A percentile compares a stretch with the other conserved stretches of the same genome.
Evolutionary conservation across 2,888 invertebrate genomes (phyloP).

Genomic region (Exephanes ischioxanthus): DNA sequence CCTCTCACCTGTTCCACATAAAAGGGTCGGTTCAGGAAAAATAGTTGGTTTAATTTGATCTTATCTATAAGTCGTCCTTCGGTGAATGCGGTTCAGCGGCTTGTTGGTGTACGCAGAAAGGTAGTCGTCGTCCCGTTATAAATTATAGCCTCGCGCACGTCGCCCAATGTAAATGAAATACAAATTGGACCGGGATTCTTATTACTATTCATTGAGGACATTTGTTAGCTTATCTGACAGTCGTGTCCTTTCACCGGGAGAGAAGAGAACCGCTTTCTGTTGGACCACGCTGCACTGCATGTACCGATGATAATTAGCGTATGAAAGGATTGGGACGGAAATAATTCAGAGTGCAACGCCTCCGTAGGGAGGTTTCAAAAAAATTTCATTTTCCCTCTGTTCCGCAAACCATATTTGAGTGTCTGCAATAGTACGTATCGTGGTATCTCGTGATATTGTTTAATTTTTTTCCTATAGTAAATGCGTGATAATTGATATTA

Average conservation of each 20-base stretch:
- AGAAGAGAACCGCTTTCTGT: constrained; percentile 30
- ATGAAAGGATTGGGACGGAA: constrained; percentile 20
- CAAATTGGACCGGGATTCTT: constrained; percentile 80
- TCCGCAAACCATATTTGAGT: background rate
- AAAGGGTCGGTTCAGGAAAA: constrained; percentile 66
- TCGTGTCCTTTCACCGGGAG: constrained; percentile 59
- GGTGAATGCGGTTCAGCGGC: constrained; percentile 66
- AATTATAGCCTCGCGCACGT: constrained; percentile 76
- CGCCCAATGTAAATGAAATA: constrained; percentile 80
- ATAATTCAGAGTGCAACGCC: background rate
- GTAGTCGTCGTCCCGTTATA: constrained; percentile 70
- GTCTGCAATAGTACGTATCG: too few relatives aligned
- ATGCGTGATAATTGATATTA: too few relatives aligned
- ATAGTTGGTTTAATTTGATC: constrained; percentile 76
- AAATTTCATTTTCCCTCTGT: background rate
- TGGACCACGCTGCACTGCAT: constrained; percentile 10
- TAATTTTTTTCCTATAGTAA: too few relatives aligned
- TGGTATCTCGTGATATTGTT: too few relatives aligned
- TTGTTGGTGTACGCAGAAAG: constrained; percentile 54
- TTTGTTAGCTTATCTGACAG: constrained; percentile 82
- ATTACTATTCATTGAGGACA: constrained; percentile 82
- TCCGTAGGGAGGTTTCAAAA: background rate
- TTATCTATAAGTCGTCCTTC: constrained; percentile 72
- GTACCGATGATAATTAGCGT: constrained; percentile 43
- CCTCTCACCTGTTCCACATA: background rate